phyloP scores from a whole-genome alignment of 2,797 vertebrate genomes.

The Coccyzus lansbergi region DNA sequence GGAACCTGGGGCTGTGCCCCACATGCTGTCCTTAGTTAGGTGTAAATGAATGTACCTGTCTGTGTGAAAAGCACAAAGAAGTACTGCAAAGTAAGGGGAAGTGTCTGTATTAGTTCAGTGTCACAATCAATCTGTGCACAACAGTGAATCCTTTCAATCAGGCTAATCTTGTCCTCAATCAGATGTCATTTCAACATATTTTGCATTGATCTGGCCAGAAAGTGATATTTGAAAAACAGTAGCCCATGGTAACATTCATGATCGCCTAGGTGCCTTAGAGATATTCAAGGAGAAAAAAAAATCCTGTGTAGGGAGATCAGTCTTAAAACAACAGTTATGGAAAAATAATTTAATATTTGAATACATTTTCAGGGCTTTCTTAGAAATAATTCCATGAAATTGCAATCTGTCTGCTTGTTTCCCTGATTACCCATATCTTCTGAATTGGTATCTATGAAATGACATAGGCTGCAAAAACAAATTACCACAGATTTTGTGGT shows the following conservation, averaged over 20 bases:
- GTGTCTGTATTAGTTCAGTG: neutral
- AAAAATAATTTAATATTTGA: neutral
- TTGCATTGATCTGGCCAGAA: neutral
- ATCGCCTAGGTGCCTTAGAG: neutral
- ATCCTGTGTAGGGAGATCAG: neutral
- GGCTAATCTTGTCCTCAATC: neutral
- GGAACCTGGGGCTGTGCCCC: neutral
- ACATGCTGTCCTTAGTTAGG: neutral
- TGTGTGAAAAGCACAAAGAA: neutral
- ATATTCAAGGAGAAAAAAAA: neutral
- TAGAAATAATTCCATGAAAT: neutral
- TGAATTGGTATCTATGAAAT: neutral
- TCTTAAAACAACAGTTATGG: neutral
- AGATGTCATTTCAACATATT: neutral
- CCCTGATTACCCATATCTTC: neutral
- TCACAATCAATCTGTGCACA: neutral
- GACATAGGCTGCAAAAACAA: neutral
- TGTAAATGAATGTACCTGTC: neutral
- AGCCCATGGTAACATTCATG: neutral
- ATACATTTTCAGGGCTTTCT: neutral
- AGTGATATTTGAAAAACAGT: neutral
- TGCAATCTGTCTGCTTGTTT: neutral
- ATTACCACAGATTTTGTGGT: neutral
- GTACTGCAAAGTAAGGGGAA: fast-evolving
- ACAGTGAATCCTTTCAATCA: neutral